These are phyloP conservation scores for Chironomus tepperi DNA, from an alignment of 1,140 invertebrate genomes.

Conservation along the genomic window DNA sequence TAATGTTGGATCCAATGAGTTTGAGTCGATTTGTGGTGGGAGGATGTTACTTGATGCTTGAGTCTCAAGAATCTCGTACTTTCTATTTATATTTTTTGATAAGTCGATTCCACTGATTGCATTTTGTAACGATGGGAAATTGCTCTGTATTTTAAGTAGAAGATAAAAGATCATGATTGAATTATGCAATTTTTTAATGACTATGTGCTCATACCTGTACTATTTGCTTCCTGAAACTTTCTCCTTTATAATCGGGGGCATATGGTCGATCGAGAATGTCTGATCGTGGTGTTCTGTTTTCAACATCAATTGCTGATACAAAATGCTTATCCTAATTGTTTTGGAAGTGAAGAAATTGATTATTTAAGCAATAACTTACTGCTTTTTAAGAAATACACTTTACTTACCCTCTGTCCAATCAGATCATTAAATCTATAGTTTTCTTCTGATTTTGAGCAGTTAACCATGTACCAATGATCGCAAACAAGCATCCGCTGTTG, in stretches of 20 bases:
- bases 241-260: conserved; percentile 41
- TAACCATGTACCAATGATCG: conserved; percentile 77
- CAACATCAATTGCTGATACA: conserved; percentile 53
- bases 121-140: neutral
- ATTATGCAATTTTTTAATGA: neutral
- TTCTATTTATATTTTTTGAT: neutral
- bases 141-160: neutral
- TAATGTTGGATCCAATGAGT: conserved; percentile 7
- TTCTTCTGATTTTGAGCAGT: conserved; percentile 56
- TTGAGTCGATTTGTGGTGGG: neutral
- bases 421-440: conserved; percentile 60
- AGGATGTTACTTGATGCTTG: conserved; percentile 1
- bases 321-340: conserved; percentile 51
- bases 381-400: too few species aligned
- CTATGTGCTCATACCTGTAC: conserved; percentile 30
- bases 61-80: conserved; percentile 3
- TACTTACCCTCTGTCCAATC: conserved; percentile 45
- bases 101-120: neutral
- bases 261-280: conserved; percentile 51
- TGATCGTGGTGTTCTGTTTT: conserved; percentile 50
- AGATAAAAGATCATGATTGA: neutral
- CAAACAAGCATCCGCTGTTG: conserved; percentile 70
- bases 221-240: conserved; percentile 38
- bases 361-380: too few species aligned
- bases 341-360: neutral